Conservation (phyloP, 2,797 vertebrate genomes). For the Chaetodon trifasciatus region DNA sequence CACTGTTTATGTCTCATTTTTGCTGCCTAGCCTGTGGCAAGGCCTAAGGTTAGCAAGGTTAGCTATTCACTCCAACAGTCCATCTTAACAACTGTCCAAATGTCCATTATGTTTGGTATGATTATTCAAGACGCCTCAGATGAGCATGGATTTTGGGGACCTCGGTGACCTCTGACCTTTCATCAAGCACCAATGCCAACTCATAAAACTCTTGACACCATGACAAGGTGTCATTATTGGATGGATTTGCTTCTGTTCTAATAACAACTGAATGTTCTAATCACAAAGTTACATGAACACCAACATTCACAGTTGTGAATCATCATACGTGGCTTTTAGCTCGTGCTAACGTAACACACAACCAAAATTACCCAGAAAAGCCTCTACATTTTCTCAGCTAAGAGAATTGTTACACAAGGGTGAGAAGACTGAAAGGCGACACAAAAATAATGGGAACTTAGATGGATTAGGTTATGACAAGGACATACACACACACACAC, state of each 20-base stretch:
- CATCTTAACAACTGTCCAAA: neutral
- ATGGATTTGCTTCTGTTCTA: neutral
- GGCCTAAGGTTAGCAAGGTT: neutral
- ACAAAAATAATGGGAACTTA: slow-evolving; percentile 8
- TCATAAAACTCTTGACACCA: neutral
- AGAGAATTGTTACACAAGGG: neutral
- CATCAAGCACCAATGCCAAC: neutral
- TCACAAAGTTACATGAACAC: neutral
- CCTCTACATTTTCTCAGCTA: neutral
- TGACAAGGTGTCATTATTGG: neutral
- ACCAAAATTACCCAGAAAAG: neutral
- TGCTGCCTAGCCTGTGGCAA: neutral
- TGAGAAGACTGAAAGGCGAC: neutral
- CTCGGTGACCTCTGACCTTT: neutral
- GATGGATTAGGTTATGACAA: slow-evolving; percentile 49
- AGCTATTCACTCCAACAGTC: neutral
- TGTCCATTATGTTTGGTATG: no score
- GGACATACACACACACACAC: slow-evolving; percentile 23
- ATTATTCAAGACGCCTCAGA: no score
- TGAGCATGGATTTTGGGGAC: neutral
- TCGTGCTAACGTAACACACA: neutral
- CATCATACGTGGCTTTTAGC: neutral
- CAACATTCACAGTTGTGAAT: neutral
- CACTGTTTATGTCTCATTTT: neutral
- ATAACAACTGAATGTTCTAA: neutral